Evolutionary conservation across 2,888 invertebrate species (phyloP).

Genomic region (Drosophila parthenogenetica): DNA sequence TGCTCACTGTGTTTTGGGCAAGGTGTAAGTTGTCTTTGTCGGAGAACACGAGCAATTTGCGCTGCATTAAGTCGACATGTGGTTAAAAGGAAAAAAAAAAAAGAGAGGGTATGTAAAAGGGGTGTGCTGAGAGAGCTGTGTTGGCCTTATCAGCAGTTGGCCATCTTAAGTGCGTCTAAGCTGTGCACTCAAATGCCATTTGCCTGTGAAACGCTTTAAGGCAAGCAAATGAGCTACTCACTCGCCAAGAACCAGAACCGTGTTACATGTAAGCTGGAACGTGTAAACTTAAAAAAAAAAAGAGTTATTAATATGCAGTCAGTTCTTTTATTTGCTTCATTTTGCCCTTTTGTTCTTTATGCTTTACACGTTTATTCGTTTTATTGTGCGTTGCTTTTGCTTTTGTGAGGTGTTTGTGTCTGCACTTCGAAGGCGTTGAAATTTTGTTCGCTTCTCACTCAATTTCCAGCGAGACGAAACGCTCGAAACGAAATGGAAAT

Average conservation of each 20-base stretch:
- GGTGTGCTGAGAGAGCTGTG: constrained; percentile 5
- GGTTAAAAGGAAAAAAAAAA: not conserved
- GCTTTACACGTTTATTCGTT: constrained; percentile 26
- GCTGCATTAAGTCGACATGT: constrained; percentile 58
- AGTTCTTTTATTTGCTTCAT: constrained; percentile 21
- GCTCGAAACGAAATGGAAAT: constrained; percentile 62
- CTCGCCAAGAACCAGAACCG: constrained; percentile 12
- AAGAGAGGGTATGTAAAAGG: not conserved
- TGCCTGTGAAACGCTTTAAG: constrained; percentile 23
- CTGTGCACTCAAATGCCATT: constrained; percentile 53
- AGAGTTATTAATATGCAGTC: constrained; percentile 67
- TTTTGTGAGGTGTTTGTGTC: constrained; percentile 43
- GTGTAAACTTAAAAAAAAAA: constrained; percentile 40
- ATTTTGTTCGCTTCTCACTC: constrained; percentile 50
- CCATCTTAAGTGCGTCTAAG: constrained; percentile 70
- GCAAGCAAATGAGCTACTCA: constrained; percentile 28
- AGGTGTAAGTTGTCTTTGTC: constrained; percentile 57
- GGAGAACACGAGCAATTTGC: constrained; percentile 67
- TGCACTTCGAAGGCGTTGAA: constrained; percentile 64
- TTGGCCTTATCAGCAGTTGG: constrained; percentile 50
- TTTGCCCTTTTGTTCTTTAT: constrained; percentile 14
- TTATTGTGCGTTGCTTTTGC: constrained; percentile 9
- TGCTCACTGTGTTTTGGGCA: constrained; percentile 15
- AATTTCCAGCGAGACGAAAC: constrained; percentile 44
- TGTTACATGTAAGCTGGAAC: constrained; percentile 45